Percentiles rank a stretch among this genome's conserved stretches.
Evolutionary conservation across 2,888 invertebrate species (phyloP).

Genomic region (Cinara cedri): DNA sequence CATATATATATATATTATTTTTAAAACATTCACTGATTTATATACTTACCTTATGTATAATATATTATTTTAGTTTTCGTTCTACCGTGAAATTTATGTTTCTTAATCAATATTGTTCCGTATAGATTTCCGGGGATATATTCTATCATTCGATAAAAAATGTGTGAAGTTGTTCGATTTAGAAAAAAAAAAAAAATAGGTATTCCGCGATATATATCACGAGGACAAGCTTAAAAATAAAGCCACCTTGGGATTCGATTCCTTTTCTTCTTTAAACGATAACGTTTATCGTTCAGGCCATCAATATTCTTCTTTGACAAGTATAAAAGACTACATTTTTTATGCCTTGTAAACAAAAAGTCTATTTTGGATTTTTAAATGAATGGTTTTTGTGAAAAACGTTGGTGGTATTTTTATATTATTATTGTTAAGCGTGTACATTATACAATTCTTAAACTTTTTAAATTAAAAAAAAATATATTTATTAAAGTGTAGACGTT

Average conservation of each 20-base stretch:
- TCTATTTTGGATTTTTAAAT: constrained; percentile 5
- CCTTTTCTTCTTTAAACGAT: constrained; percentile 43
- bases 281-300: constrained; percentile 30
- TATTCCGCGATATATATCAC: constrained; percentile 18
- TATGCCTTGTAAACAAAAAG: constrained; percentile 29
- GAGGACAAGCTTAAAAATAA: constrained; percentile 35
- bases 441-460: constrained; percentile 5
- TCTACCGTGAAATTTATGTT: constrained; percentile 12
- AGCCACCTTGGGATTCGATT: constrained; percentile 28
- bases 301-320: constrained; percentile 39
- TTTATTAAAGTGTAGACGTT: no score
- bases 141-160: neutral
- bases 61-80: neutral
- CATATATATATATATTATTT: no score
- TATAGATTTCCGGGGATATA: neutral
- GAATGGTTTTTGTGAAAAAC: neutral
- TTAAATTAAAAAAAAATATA: neutral
- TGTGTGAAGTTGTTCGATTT: no score
- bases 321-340: no score
- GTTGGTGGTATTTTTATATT: neutral
- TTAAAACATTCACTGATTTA: neutral
- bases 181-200: no score
- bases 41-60: neutral
- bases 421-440: no score
- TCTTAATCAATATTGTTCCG: neutral